phyloP scores from a whole-genome alignment of 2,797 vertebrate genomes.

The Menidia menidia region DNA sequence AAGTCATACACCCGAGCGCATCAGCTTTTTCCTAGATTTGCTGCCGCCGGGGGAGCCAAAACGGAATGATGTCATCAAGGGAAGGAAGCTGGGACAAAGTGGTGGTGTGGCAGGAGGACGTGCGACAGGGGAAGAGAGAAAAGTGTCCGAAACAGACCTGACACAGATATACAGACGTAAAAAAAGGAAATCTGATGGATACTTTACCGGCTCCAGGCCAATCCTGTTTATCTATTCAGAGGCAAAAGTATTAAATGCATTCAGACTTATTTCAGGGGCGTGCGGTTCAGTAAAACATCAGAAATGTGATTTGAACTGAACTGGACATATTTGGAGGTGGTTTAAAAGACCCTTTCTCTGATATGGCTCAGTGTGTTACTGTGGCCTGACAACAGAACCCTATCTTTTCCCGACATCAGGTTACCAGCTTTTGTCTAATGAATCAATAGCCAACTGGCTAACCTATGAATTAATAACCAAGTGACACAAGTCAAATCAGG shows the following conservation, averaged over 20 bases:
- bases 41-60: constrained; percentile 61
- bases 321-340: neutral
- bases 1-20: constrained; percentile 72
- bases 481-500: too few species aligned
- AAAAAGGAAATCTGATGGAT: constrained; percentile 31
- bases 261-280: neutral
- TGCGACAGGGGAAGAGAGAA: constrained; percentile 1
- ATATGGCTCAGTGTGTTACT: neutral
- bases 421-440: too few species aligned
- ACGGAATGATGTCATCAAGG: constrained; percentile 66
- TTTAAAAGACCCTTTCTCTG: neutral
- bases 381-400: too few species aligned
- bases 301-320: too few species aligned
- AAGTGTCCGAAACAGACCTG: constrained; percentile 6
- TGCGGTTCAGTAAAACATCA: too few species aligned
- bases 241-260: constrained; percentile 6
- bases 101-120: constrained; percentile 21
- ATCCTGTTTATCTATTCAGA: constrained; percentile 15
- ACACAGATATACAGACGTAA: constrained; percentile 38
- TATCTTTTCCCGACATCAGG: too few species aligned
- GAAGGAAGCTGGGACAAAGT: constrained; percentile 41
- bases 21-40: constrained; percentile 40
- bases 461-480: too few species aligned
- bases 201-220: constrained; percentile 22
- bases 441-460: too few species aligned